A percentile compares a stretch with the other conserved stretches of the same genome.
phyloP scores from a whole-genome alignment of 2,113 vertebrate species.

The Mesocricetus auratus region DNA sequence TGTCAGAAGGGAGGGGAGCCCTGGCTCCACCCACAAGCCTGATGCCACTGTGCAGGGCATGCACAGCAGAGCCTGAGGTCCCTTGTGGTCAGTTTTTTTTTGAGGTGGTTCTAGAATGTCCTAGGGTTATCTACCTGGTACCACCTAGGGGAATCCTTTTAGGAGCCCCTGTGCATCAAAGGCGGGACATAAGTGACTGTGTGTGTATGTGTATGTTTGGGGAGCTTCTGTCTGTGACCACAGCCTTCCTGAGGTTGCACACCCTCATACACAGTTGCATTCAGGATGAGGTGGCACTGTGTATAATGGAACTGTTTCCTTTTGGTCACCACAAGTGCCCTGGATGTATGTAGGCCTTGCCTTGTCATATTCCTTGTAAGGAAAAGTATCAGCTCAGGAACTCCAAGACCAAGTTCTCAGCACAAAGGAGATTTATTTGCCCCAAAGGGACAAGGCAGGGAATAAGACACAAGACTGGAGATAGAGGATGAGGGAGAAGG shows the following conservation, averaged over 20 bases:
- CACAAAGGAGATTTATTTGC: not conserved
- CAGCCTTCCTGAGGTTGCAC: not conserved
- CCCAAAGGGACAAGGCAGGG: not conserved
- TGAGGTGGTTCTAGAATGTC: not conserved
- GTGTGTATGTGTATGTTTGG: not conserved
- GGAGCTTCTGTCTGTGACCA: no score
- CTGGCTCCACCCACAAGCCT: not conserved
- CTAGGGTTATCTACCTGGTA: not conserved
- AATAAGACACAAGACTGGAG: not conserved
- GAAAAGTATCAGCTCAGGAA: not conserved
- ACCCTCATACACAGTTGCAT: not conserved
- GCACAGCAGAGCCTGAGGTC: not conserved
- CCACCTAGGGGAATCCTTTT: not conserved
- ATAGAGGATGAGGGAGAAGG: not conserved
- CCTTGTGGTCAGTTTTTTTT: no score
- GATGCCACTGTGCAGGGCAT: no score
- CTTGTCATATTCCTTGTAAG: not conserved
- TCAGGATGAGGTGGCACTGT: not conserved
- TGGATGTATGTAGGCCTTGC: no score
- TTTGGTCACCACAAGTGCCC: not conserved
- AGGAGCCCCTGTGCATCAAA: no score
- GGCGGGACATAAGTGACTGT: no score
- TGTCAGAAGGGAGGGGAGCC: not conserved
- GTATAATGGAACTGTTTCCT: not conserved
- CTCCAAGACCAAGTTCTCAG: not conserved